Evolutionary conservation across 2,797 vertebrate genomes (phyloP).

Genomic region (Scolopax rusticola): DNA sequence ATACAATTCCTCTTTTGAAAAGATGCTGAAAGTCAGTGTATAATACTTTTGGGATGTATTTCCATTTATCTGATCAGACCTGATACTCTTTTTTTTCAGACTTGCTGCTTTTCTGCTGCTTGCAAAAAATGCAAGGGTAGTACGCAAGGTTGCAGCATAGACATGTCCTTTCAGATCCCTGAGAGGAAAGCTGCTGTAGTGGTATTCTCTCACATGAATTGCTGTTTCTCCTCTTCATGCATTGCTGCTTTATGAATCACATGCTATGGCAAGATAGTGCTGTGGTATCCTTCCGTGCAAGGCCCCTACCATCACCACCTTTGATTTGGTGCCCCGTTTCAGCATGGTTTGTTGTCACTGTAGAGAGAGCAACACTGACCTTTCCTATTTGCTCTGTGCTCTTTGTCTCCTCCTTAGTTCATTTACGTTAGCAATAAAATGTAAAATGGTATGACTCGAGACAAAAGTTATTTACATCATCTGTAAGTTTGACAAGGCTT

Average conservation of each 20-base stretch:
- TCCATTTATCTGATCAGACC: background rate
- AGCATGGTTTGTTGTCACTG: background rate
- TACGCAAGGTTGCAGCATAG: background rate
- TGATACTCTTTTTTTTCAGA: background rate
- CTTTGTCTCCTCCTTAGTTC: background rate
- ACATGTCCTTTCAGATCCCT: background rate
- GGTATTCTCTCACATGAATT: background rate
- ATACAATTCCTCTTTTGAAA: background rate
- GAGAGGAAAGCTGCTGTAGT: background rate
- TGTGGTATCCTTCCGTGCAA: background rate
- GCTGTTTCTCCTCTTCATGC: background rate
- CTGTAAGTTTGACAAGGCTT: background rate
- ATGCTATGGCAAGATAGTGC: too few species aligned
- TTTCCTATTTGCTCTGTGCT: background rate
- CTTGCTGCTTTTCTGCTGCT: background rate
- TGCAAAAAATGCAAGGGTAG: background rate
- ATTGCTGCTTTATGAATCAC: background rate
- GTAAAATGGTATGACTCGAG: background rate
- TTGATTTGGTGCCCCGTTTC: background rate
- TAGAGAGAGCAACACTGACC: background rate
- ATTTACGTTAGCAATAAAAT: conserved; percentile 19
- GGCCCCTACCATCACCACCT: background rate
- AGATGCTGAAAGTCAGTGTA: background rate
- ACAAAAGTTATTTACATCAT: background rate
- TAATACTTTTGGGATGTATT: background rate